A percentile compares a stretch with the other conserved stretches of the same genome.
phyloP scores from a whole-genome alignment of 2,888 invertebrate genomes.

The Micoletzkya japonica region DNA sequence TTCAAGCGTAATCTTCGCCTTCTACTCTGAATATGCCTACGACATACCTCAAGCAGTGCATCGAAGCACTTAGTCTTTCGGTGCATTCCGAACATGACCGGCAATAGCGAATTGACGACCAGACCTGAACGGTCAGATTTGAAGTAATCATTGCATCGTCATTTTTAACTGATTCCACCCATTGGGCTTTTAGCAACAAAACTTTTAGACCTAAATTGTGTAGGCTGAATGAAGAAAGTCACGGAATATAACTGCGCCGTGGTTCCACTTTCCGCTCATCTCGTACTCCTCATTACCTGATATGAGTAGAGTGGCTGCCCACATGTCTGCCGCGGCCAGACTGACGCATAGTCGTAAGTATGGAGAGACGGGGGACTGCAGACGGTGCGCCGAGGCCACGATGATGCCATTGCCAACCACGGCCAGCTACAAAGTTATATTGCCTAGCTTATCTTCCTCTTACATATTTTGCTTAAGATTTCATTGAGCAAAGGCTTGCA shows the following conservation, averaged over 20 bases:
- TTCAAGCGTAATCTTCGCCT: too few relatives aligned
- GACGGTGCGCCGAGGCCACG: slow-evolving; percentile 51
- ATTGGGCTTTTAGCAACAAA: too few relatives aligned
- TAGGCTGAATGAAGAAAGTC: too few relatives aligned
- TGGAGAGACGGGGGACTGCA: slow-evolving; percentile 54
- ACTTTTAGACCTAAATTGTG: neutral
- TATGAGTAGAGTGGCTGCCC: slow-evolving; percentile 54
- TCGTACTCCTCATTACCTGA: slow-evolving; percentile 36
- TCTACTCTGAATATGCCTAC: too few relatives aligned
- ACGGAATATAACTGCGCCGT: too few relatives aligned
- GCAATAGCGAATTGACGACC: slow-evolving; percentile 58
- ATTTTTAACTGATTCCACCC: neutral
- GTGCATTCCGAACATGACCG: slow-evolving; percentile 49
- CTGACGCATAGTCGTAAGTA: slow-evolving; percentile 55
- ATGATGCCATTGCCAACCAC: slow-evolving; percentile 58
- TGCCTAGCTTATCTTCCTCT: neutral
- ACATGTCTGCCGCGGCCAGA: slow-evolving; percentile 57
- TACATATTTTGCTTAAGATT: too few relatives aligned
- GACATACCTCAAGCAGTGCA: slow-evolving; percentile 38
- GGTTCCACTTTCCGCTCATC: neutral
- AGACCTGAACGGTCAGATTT: slow-evolving; percentile 44
- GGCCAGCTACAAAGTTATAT: slow-evolving; percentile 56
- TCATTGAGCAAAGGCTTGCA: too few relatives aligned
- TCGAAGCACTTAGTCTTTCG: slow-evolving; percentile 46
- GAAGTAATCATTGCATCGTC: neutral